Evolutionary conservation across 2,113 vertebrate species (phyloP), one percentile per base, ranked within the genome.

Genomic region (Cyprinus carpio): DNA sequence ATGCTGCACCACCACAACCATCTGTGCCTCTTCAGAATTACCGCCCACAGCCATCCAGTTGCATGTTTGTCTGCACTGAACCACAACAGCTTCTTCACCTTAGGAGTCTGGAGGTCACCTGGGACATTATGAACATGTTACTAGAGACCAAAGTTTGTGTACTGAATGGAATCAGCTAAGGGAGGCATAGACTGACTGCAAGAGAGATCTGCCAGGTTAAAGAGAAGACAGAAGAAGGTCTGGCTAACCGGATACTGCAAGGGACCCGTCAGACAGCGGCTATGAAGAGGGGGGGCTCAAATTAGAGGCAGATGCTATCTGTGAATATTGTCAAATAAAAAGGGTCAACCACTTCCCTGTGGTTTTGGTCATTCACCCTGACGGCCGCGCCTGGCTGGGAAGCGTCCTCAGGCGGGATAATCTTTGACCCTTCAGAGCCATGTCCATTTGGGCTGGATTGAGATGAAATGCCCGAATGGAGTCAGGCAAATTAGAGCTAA

Each of bases 41-140:
- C 34, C 15, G 25, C 60, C 40, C 46, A 40, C 23, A 25, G 46
- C 18, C 23, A 46, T 65, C 79, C n/a, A 49, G 27, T 29, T 64
- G 37, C 25, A 81, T 81, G 37, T 67, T 81, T 49, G 40, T 78
- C 56, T 78, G 76, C 4, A 80, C 31, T 64, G 56, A 80, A n/a
- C n/a, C n/a, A n/a, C 46, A 80, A 62, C 77, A 62, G 77, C n/a
- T n/a, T n/a, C 77, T 62, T 1, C 77, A 80, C n/a, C 34, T 2
- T n/a, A 80, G 8, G 54, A 25, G 27, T 64, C 58, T 80, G 27
- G n/a, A 54, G 8, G 60, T 37, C 31, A 80, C 78, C 31, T 80
- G 78, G 58, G 56, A 80, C 58, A 80, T 62, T n/a, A 8, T 62
- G 58, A 80, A 34, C 43, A 34, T 64, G 56, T 58, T 43, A 43